phyloP scores from a whole-genome alignment of 2,888 invertebrate species.

The Neocrepidodera transversa region DNA sequence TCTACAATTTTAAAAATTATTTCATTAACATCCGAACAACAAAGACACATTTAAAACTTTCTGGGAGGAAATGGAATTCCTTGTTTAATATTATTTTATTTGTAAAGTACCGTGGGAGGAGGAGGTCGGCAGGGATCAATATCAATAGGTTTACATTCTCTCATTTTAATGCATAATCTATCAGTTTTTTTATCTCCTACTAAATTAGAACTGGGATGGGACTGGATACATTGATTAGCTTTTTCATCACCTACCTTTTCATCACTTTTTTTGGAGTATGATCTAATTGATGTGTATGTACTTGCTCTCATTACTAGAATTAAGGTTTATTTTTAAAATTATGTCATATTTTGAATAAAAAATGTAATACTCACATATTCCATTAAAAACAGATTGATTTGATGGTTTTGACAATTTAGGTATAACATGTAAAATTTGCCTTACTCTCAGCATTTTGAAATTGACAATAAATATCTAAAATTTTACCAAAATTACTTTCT shows the following conservation, averaged over 20 bases:
- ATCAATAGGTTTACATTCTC: constrained; percentile 43
- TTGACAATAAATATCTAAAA: background rate
- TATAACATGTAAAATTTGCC: constrained; percentile 10
- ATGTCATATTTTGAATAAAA: background rate
- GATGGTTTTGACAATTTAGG: background rate
- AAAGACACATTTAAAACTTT: background rate
- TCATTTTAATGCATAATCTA: constrained; percentile 35
- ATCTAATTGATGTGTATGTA: constrained; percentile 1
- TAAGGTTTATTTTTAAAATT: background rate
- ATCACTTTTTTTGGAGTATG: constrained; percentile 36
- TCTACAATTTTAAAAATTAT: constrained; percentile 32
- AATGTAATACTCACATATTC: constrained; percentile 14
- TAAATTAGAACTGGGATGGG: constrained; percentile 31
- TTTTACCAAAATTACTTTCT: background rate
- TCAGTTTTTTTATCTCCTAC: constrained; percentile 16
- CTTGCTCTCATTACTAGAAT: constrained; percentile 12
- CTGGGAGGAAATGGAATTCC: background rate
- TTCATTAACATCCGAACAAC: no score
- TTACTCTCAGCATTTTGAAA: constrained; percentile 14
- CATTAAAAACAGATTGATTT: constrained; percentile 2
- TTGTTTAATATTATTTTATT: no score
- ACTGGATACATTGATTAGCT: constrained; percentile 26
- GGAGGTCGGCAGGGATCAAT: constrained; percentile 41
- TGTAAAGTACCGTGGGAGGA: no score
- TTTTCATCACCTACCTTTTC: constrained; percentile 45